A percentile compares a stretch with the other conserved stretches of the same genome.
Conservation (phyloP, 2,113 vertebrate genomes). For the Penelope pileata region DNA sequence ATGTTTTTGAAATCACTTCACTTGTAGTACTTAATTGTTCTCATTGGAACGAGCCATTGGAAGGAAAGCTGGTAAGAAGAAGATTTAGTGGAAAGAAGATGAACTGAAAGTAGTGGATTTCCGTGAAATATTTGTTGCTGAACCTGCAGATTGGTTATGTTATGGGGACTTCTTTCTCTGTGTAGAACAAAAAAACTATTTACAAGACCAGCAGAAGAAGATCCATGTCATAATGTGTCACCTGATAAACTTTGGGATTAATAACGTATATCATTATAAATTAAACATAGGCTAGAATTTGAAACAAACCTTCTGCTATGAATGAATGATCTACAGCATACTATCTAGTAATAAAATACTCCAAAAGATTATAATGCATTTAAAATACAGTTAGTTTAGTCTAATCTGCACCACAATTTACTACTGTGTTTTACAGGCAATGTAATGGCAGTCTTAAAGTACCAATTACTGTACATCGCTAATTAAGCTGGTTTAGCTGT, state of each 20-base stretch:
- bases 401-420: neutral
- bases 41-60: too few species aligned
- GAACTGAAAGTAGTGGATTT: neutral
- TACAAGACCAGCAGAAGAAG: neutral
- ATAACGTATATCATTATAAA: neutral
- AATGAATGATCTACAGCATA: neutral
- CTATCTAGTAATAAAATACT: neutral
- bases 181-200: neutral
- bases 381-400: neutral
- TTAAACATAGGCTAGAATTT: neutral
- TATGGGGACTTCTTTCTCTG: neutral
- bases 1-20: neutral
- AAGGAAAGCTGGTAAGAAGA: neutral
- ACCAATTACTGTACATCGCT: neutral
- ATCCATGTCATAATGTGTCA: neutral
- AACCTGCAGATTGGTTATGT: neutral
- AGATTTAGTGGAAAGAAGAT: neutral
- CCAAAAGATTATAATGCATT: neutral
- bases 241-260: conserved; percentile 11
- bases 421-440: neutral
- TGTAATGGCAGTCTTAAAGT: neutral
- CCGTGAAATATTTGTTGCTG: neutral
- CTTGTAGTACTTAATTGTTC: neutral
- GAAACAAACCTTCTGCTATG: conserved; percentile 13
- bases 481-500: conserved; percentile 25